Evolutionary conservation across 2,888 invertebrate species (phyloP), one percentile per base, ranked within the genome.

Genomic region (Coelopa pilipes): DNA sequence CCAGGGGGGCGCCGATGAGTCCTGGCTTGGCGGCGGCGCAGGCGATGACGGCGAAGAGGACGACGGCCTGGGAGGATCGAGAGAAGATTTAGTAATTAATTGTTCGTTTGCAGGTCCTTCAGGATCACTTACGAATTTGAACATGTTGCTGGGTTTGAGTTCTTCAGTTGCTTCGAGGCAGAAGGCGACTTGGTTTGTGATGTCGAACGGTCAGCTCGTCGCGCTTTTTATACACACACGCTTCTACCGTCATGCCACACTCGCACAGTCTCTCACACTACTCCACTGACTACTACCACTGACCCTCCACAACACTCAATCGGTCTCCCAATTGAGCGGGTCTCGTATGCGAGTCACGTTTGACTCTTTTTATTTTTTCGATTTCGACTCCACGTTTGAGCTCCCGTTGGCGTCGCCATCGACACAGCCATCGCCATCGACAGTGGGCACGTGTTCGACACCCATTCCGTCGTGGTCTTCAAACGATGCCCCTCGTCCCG

Each of bases 1-100:
- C 55, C 55, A 72, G 17, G 17, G 76, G 78, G 77, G 81, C 4
- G 79, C 81, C 74, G 1, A 79, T 1, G 21, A 80, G 72, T 17
- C 80, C 78, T 1, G 83, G 82, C 59, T 80, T 83, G 67, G 81
- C 83, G 67, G 81, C 76, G 68, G 65, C 82, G 63, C 79, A 81
- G 65, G 80, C 81, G 65, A 81, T 76, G 21, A 82, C 1, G 66
- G 82, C 82, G 49, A 82, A 67, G 73, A 83, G 63, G 45, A 82
- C 80, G 77, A 79, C 77, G 65, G 80, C 77, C 83, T 83, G 19
- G 24, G 68, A 62, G 3, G 3, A 34, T 4, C 3, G 9, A 62
- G 5, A 11, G 34, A 15, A 7, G n/a, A 49, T 49, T 49, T 7
- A 15, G 5, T 21, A 15, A n/a, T 62, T 50, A 66, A 24, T 10